Base-by-base conservation (phyloP, 1,140 invertebrate genomes). In the Mamestra configurata region DNA sequence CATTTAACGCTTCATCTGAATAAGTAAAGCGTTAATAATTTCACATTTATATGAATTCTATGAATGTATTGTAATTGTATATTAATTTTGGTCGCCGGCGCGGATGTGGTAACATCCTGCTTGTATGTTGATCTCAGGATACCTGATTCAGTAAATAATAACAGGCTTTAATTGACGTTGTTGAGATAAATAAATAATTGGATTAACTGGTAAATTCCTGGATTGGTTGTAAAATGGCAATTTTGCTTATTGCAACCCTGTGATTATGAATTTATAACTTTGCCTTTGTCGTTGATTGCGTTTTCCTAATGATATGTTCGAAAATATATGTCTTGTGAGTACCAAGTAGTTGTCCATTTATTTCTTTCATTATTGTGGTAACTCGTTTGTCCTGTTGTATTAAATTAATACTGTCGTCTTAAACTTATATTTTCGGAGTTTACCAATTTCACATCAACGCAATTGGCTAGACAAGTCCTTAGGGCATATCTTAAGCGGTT, bases 31-130 rank as follows among this genome's bases (percentile, higher is more conserved):
- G 71, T 75, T 43, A 59, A 57, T 57, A 59, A 57, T 75, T 46
- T 75, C 35, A 20, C 59, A 71, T 53, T 71, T 71, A 53, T 53
- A 71, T 70, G 40, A 70, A 70, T n/a, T 20, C 64, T 46, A 68
- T 68, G 22, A 68, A 46, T 22, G 24, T 70, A 24, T 24, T 27
- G 64, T 64, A 35, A 64, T 64, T 37, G 59, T 37, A 64, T 35
- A 64, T 18, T 18, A 18, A 37, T 64, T 64, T 64, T 40, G 59
- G 59, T 68, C 20, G 64, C 40, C 15, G 8, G 20, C 40, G 66
- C 66, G 40, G 66, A 70, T 49, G 66, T 70, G 22, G 66, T n/a
- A n/a, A 10, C 27, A 20, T 70, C 43, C 24, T 49, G 40, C 10
- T n/a, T 49, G 40, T 70, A 27, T 70, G 15, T 46, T 27, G 40